These are phyloP conservation scores for Iselma pallidipennis DNA, from an alignment of 2,888 invertebrate genomes.

Conservation along the genomic window DNA sequence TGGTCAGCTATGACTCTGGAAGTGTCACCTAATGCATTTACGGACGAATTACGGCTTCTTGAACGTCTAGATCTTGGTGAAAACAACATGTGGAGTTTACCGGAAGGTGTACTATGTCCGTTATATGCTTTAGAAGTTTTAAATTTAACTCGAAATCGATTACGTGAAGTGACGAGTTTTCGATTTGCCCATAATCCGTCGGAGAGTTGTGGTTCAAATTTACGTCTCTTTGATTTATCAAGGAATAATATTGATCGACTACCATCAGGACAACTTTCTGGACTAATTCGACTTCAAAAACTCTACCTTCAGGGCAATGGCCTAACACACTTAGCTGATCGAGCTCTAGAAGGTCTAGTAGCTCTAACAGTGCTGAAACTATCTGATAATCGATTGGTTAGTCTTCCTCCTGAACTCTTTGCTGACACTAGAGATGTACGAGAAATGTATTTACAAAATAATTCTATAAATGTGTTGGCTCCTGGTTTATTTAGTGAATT, in stretches of 20 bases:
- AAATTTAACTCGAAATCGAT: slow-evolving; percentile 78
- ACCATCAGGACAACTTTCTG: slow-evolving; percentile 72
- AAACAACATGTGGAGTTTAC: slow-evolving; percentile 80
- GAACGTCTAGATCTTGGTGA: slow-evolving; percentile 76
- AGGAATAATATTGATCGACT: slow-evolving; percentile 77
- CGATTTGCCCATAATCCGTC: slow-evolving; percentile 67
- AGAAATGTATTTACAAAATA: slow-evolving; percentile 81
- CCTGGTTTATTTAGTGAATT: slow-evolving; percentile 79
- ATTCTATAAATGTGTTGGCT: slow-evolving; percentile 78
- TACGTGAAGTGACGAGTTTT: slow-evolving; percentile 75
- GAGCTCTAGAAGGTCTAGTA: slow-evolving; percentile 75
- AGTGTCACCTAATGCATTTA: slow-evolving; percentile 73
- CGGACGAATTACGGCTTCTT: slow-evolving; percentile 71
- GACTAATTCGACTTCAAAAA: slow-evolving; percentile 71
- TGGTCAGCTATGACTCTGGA: slow-evolving; percentile 82
- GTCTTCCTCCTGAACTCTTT: slow-evolving; percentile 81
- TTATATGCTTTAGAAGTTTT: slow-evolving; percentile 73
- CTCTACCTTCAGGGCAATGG: slow-evolving; percentile 78
- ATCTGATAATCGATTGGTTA: slow-evolving; percentile 78
- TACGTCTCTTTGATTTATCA: slow-evolving; percentile 74
- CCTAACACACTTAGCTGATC: slow-evolving; percentile 74
- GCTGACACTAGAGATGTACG: slow-evolving; percentile 76
- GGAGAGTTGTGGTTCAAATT: slow-evolving; percentile 71
- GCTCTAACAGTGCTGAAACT: slow-evolving; percentile 75
- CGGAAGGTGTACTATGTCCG: slow-evolving; percentile 77